Percentiles rank a stretch among this genome's conserved stretches.
phyloP scores from a whole-genome alignment of 2,888 invertebrate genomes.

The Melieria omissa region DNA sequence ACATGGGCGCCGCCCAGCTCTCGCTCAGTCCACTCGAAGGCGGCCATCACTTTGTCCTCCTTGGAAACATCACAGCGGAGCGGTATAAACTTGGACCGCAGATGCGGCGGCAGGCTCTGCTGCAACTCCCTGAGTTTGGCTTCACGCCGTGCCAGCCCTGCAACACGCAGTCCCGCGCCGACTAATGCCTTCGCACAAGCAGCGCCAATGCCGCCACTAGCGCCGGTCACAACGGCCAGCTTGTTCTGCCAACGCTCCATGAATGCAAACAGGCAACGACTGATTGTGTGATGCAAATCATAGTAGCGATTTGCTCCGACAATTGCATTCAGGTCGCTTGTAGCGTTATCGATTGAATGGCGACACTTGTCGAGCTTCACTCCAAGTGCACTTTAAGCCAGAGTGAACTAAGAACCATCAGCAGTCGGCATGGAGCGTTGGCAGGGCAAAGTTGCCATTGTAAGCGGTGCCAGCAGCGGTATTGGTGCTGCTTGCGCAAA shows the following conservation, averaged over 20 bases:
- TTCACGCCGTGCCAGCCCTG: slow-evolving; percentile 70
- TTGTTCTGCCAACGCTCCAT: slow-evolving; percentile 74
- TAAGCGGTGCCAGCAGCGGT: slow-evolving; percentile 75
- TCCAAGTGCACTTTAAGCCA: neutral
- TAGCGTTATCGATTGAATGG: slow-evolving; percentile 24
- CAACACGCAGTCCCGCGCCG: slow-evolving; percentile 70
- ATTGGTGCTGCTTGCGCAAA: slow-evolving; percentile 70
- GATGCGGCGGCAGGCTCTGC: slow-evolving; percentile 49
- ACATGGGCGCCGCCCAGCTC: slow-evolving; percentile 70
- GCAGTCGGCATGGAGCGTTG: slow-evolving; percentile 70
- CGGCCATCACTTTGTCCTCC: slow-evolving; percentile 70
- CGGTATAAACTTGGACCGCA: slow-evolving; percentile 64
- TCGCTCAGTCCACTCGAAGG: slow-evolving; percentile 69
- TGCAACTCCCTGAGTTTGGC: slow-evolving; percentile 60
- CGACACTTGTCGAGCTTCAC: slow-evolving; percentile 22
- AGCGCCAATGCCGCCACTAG: slow-evolving; percentile 74
- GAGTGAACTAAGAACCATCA: neutral
- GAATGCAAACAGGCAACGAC: neutral
- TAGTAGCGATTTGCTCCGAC: neutral
- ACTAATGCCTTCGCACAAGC: slow-evolving; percentile 67
- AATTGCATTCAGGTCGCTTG: slow-evolving; percentile 7
- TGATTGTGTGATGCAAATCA: neutral
- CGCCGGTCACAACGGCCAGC: slow-evolving; percentile 74
- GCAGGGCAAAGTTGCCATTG: slow-evolving; percentile 72
- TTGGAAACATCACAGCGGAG: slow-evolving; percentile 70